Evolutionary conservation across 2,797 vertebrate species (phyloP).

Genomic region (Cheirogaleus major): DNA sequence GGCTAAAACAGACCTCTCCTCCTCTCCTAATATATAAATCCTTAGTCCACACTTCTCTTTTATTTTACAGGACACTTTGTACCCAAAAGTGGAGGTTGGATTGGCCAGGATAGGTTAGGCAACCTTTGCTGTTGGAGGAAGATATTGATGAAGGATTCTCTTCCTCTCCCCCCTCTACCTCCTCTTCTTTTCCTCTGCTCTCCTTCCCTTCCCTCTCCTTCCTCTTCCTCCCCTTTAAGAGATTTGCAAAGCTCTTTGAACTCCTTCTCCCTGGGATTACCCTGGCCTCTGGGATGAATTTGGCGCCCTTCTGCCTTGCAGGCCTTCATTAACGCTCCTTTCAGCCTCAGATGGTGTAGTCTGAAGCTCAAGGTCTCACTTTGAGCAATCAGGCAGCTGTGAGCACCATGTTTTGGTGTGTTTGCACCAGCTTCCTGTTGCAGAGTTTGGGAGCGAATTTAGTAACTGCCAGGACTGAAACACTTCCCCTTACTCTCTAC

Average conservation of each 20-base stretch:
- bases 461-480: neutral
- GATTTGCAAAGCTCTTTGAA: neutral
- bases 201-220: neutral
- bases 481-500: neutral
- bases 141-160: neutral
- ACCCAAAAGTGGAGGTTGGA: neutral
- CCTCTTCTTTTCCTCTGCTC: neutral
- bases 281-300: neutral
- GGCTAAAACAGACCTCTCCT: neutral
- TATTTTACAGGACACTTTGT: neutral
- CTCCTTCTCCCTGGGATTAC: neutral
- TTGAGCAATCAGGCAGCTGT: neutral
- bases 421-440: constrained; percentile 37
- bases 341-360: neutral
- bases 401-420: neutral
- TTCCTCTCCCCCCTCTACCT: neutral
- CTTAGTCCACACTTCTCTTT: neutral
- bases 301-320: neutral
- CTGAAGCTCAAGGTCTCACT: neutral
- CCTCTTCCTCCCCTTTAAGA: neutral
- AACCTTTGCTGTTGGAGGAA: neutral
- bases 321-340: neutral
- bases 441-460: constrained; percentile 1
- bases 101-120: neutral
- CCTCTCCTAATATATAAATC: neutral